phyloP scores from a whole-genome alignment of 2,113 vertebrate genomes.

The Opisthocomus hoazin region DNA sequence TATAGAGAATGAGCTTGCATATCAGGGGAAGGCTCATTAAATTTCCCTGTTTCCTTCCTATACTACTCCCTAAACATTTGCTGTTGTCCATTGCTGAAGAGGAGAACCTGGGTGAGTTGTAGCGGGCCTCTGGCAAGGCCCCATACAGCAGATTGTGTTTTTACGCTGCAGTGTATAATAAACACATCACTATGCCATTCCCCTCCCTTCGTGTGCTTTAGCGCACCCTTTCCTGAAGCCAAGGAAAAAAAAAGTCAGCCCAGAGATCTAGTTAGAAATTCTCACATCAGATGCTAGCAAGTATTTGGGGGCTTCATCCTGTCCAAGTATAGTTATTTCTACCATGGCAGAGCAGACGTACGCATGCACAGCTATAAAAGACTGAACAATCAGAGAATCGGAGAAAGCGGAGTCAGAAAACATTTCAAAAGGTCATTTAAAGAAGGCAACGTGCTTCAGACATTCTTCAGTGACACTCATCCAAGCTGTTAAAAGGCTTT shows the following conservation, averaged over 20 bases:
- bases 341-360: neutral
- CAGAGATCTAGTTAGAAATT: neutral
- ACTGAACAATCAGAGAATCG: neutral
- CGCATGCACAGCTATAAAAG: neutral
- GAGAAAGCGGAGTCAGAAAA: neutral
- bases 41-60: neutral
- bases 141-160: neutral
- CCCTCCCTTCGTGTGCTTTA: neutral
- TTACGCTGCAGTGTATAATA: neutral
- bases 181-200: neutral
- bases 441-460: neutral
- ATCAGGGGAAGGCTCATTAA: neutral
- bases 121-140: neutral
- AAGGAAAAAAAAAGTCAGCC: neutral
- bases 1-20: neutral
- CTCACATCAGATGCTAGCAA: constrained; percentile 13
- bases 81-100: neutral
- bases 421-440: neutral
- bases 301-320: neutral
- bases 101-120: neutral
- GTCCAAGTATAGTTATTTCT: neutral
- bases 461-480: neutral
- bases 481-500: neutral
- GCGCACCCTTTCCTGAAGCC: neutral
- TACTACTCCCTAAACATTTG: accelerated